Evolutionary conservation across 2,113 vertebrate species (phyloP).

Genomic region (Oreocharis arfaki): DNA sequence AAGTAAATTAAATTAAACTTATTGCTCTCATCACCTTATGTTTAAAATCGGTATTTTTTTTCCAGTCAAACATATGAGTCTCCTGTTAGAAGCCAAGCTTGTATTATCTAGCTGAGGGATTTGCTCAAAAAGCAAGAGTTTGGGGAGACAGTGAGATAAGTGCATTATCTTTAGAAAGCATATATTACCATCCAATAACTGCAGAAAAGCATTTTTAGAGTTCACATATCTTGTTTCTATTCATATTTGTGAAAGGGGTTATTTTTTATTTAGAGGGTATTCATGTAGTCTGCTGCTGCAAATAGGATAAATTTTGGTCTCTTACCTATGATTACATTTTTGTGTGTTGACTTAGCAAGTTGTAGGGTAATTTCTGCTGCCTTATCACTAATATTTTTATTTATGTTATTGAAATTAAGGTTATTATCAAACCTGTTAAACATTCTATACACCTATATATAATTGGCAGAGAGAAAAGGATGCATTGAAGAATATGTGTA

Average conservation of each 20-base stretch:
- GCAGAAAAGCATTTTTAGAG: neutral
- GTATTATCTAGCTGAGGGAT: neutral
- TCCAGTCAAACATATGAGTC: neutral
- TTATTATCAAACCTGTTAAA: neutral
- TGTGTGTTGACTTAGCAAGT: neutral
- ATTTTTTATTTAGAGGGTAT: neutral
- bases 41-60: constrained; percentile 4
- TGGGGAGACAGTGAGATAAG: neutral
- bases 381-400: neutral
- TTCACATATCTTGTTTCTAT: neutral
- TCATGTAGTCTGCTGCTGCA: neutral
- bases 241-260: neutral
- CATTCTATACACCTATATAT: neutral
- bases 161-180: neutral
- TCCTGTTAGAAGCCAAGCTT: neutral
- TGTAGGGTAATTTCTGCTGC: neutral
- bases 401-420: neutral
- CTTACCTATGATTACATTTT: neutral
- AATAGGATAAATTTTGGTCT: neutral
- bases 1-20: neutral
- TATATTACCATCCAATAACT: neutral
- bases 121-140: neutral
- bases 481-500: neutral
- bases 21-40: neutral
- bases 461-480: neutral